These are phyloP conservation scores for Andrena dorsata DNA, from an alignment of 2,888 invertebrate genomes.

Conservation along the genomic window DNA sequence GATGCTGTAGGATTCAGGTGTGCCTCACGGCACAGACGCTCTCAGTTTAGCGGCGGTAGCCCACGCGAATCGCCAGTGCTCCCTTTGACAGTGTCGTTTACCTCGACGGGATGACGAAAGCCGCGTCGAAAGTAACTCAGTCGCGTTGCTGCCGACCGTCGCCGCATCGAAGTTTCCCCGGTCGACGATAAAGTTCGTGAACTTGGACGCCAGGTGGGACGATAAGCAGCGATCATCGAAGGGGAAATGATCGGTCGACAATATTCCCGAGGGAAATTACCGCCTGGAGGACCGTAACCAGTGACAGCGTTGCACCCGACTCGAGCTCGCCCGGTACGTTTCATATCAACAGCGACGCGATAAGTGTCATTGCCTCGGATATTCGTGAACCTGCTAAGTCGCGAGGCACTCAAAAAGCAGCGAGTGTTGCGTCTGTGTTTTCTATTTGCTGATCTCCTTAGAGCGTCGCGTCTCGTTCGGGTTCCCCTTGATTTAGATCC, in stretches of 20 bases:
- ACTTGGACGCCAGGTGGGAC: conserved; percentile 35
- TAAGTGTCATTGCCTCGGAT: neutral
- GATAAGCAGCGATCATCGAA: conserved; percentile 16
- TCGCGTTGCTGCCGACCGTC: conserved; percentile 1
- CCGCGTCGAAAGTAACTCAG: conserved; percentile 5
- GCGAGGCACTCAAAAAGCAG: neutral
- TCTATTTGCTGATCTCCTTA: neutral
- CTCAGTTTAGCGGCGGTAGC: conserved; percentile 76
- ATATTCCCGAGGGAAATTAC: neutral
- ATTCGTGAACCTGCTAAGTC: neutral
- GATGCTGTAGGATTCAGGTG: conserved; percentile 78
- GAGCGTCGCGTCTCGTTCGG: conserved; percentile 19
- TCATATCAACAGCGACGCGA: neutral
- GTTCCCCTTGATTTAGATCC: neutral
- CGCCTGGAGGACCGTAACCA: conserved; percentile 25
- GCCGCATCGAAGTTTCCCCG: conserved; percentile 10
- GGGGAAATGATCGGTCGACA: conserved; percentile 20
- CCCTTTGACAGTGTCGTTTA: conserved; percentile 53
- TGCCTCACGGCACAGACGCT: conserved; percentile 73
- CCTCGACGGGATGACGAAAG: conserved; percentile 47
- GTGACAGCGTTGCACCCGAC: neutral
- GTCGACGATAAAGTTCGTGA: conserved; percentile 37
- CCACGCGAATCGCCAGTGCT: conserved; percentile 69
- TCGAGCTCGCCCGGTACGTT: neutral
- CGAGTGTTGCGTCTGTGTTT: neutral